These are phyloP conservation scores for Eupithecia abbreviata DNA, from an alignment of 2,888 invertebrate genomes.

Conservation along the genomic window DNA sequence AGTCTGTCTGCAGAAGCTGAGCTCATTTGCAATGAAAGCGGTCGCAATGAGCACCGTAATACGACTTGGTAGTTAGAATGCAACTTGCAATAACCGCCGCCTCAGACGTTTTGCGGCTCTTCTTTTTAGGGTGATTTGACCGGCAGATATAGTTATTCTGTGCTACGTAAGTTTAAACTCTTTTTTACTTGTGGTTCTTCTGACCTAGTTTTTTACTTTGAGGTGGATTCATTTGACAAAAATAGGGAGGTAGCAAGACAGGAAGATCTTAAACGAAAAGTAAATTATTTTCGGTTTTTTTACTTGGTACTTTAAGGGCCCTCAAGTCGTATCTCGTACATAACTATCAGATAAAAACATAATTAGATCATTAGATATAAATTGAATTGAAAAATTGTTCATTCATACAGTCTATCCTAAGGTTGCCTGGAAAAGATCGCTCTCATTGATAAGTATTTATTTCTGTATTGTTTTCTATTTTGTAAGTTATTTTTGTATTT, in stretches of 20 bases:
- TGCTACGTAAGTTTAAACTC: background rate
- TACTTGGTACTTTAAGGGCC: background rate
- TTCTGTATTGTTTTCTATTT: too few relatives aligned
- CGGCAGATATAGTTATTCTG: background rate
- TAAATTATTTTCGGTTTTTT: background rate
- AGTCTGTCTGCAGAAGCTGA: constrained; percentile 49
- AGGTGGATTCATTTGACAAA: background rate
- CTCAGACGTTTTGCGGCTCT: constrained; percentile 51
- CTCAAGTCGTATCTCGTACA: background rate
- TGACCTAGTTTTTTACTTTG: background rate
- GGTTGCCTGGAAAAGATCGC: too few relatives aligned
- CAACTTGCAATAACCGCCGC: constrained; percentile 55
- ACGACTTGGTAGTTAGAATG: constrained; percentile 58
- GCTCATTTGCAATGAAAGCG: constrained; percentile 72
- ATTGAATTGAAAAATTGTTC: too few relatives aligned
- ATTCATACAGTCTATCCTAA: too few relatives aligned
- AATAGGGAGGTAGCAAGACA: background rate
- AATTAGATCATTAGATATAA: too few relatives aligned
- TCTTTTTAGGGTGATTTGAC: constrained; percentile 22
- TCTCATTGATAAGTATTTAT: too few relatives aligned
- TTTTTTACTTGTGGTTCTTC: background rate
- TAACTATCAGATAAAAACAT: too few relatives aligned
- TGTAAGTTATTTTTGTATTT: too few relatives aligned
- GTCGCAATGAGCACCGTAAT: constrained; percentile 63
- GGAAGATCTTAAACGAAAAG: background rate